Percentiles rank a stretch among this genome's conserved stretches.
These are phyloP conservation scores for Eolophus roseicapilla DNA, from an alignment of 2,113 vertebrate species.

Conservation along the genomic window DNA sequence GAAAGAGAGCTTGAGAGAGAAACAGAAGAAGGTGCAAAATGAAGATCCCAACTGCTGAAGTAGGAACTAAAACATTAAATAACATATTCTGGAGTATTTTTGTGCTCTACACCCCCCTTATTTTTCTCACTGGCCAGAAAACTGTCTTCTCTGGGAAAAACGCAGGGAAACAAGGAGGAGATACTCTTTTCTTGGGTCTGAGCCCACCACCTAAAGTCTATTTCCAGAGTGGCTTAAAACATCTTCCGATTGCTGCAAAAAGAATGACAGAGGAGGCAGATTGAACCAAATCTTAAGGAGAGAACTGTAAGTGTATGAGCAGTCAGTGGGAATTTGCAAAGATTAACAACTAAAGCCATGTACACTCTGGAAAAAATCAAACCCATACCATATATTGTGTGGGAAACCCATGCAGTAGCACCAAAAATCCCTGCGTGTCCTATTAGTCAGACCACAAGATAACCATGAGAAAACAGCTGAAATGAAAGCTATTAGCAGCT, in stretches of 20 bases:
- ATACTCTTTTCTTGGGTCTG: neutral
- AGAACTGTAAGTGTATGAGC: fast-evolving
- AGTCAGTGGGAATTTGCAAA: conserved; percentile 4
- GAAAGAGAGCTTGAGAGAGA: neutral
- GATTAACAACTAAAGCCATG: neutral
- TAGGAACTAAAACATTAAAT: neutral
- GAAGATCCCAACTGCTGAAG: neutral
- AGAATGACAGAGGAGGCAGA: neutral
- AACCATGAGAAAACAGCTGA: neutral
- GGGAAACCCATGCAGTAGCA: neutral
- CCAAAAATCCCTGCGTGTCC: neutral
- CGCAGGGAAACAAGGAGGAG: neutral
- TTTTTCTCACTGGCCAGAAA: neutral
- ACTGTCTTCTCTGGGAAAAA: neutral
- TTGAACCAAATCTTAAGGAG: neutral
- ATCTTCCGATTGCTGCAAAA: neutral
- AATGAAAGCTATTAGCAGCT: conserved; percentile 8
- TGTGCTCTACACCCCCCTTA: neutral
- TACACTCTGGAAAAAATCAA: neutral
- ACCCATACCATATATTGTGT: neutral
- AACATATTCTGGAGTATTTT: neutral
- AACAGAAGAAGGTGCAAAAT: neutral
- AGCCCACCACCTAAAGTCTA: neutral
- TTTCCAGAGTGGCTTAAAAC: neutral
- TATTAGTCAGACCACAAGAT: conserved; percentile 17